Base-by-base conservation (phyloP, 2,113 vertebrate species). In the Conger conger region DNA sequence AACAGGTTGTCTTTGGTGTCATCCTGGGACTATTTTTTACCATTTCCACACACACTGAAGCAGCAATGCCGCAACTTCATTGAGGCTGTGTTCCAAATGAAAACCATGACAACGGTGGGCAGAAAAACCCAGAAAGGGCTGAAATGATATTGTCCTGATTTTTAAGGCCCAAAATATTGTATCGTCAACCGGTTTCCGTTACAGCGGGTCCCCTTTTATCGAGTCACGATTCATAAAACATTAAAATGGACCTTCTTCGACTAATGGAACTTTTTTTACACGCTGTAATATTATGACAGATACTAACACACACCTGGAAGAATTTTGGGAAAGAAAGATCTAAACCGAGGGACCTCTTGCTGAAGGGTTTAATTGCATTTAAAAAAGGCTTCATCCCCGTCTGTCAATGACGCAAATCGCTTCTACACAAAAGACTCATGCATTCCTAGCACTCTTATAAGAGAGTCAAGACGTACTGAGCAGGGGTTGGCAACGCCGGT, bases 161-260 rank as follows among this genome's bases (percentile, higher is more conserved):
- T 63, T 63, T 27, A 63, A 20, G 23, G 57, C 57, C 57, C 5
- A 63, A 54, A 45, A 77, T 45, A 77, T 80, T 80, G 76, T 79
- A 17, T 79, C 15, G 76, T 81, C 50, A 81, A 76, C 73, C 82
- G 4, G 60, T 76, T 88, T 81, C 23, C 40, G 77, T 90, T 87
- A 89, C 87, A 86, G 81, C 33, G 37, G 45, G 38, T 80, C 82
- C 82, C 53, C 76, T 79, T 86, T 86, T 78, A 89, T 83, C 83
- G 76, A 50, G 83, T 63, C 83, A 84, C 11, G 53, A 85, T 81
- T 82, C 83, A 89, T 89, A 33, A 88, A 90, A 88, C 80, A 87
- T 90, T 83, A 90, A 80, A 16, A 84, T 82, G 37, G 63, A 76
- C 77, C 81, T 82, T 84, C 86, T 89, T 54, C 79, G 3, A 45